phyloP scores from a whole-genome alignment of 2,113 vertebrate species.

The Atlantisia rogersi region DNA sequence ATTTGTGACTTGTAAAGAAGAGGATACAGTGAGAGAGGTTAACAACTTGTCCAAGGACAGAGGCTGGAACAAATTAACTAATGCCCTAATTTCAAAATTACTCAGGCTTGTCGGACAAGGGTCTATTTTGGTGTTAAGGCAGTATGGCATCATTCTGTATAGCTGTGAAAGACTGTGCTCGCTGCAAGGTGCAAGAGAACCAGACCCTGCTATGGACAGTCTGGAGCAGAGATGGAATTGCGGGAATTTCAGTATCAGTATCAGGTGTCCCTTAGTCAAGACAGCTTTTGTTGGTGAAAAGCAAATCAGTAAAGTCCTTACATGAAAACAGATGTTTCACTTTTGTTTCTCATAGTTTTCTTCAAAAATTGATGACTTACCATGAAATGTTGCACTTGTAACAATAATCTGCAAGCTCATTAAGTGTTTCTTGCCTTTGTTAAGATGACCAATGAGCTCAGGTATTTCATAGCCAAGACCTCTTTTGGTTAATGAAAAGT shows the following conservation, averaged over 20 bases:
- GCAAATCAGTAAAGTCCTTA: background rate
- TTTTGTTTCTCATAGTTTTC: background rate
- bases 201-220: background rate
- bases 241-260: background rate
- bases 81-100: background rate
- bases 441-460: background rate
- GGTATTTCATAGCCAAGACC: background rate
- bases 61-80: background rate
- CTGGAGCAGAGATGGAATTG: background rate
- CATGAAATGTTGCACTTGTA: background rate
- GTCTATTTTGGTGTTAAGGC: background rate
- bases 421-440: background rate
- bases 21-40: background rate
- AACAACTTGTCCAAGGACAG: background rate
- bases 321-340: background rate
- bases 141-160: background rate
- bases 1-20: background rate
- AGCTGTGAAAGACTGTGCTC: background rate
- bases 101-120: background rate
- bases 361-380: background rate
- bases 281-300: background rate
- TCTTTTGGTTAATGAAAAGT: background rate
- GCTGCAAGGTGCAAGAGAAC: background rate
- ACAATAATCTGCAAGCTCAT: background rate
- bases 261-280: background rate